phyloP scores from a whole-genome alignment of 2,888 invertebrate genomes.

The Branchellion lobata region DNA sequence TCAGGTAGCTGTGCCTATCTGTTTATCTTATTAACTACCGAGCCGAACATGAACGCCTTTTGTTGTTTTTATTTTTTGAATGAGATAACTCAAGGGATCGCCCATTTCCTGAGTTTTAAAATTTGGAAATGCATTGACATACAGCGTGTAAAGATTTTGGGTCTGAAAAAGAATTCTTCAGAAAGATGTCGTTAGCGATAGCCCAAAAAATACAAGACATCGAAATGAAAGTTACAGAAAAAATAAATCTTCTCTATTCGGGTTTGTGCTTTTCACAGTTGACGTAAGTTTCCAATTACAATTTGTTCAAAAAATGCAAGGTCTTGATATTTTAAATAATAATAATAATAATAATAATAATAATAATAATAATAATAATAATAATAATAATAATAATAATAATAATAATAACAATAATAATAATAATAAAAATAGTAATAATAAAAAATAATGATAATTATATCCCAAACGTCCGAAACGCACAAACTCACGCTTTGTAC shows the following conservation, averaged over 20 bases:
- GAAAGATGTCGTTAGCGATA: constrained; percentile 12
- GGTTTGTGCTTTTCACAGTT: constrained; percentile 6
- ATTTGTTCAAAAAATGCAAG: not conserved
- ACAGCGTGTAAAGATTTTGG: constrained; percentile 27
- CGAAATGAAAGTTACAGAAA: constrained; percentile 35
- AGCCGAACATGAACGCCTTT: too few species aligned
- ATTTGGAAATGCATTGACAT: not conserved
- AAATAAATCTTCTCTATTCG: constrained; percentile 12
- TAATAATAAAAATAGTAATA: too few species aligned
- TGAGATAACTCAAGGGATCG: not conserved
- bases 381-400: too few species aligned
- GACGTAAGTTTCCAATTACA: not conserved
- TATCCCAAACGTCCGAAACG: too few species aligned
- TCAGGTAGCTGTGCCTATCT: not conserved
- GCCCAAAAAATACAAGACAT: constrained; percentile 35
- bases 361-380: too few species aligned
- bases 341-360: too few species aligned
- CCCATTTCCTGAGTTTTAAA: too few species aligned
- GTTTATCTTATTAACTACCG: too few species aligned
- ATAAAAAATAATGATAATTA: too few species aligned
- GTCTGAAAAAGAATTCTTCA: constrained; percentile 26
- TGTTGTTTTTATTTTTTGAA: not conserved
- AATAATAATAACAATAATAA: too few species aligned
- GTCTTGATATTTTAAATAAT: too few species aligned
- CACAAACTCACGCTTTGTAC: too few species aligned